Evolutionary conservation across 2,797 vertebrate species (phyloP).

Genomic region (Leptodactylus fallax): DNA sequence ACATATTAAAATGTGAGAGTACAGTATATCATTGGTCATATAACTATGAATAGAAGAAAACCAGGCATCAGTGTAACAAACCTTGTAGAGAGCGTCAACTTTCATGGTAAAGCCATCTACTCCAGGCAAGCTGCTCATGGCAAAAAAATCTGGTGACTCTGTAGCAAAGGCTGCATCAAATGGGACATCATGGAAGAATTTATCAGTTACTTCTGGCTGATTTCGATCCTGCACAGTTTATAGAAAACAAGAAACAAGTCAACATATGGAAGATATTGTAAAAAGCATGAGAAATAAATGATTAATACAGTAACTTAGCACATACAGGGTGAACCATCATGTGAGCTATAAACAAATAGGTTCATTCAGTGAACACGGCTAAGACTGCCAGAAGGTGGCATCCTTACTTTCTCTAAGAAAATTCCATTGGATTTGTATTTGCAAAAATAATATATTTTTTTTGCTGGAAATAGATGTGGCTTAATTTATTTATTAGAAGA

Average conservation of each 20-base stretch:
- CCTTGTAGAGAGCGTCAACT: slow-evolving; percentile 97
- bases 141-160: slow-evolving; percentile 83
- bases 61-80: slow-evolving; percentile 59
- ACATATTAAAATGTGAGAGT: background rate
- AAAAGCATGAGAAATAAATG: background rate
- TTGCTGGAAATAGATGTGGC: background rate
- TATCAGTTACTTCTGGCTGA: slow-evolving; percentile 90
- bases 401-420: background rate
- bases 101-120: slow-evolving; percentile 96
- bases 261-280: background rate
- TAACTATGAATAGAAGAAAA: background rate
- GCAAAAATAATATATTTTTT: background rate
- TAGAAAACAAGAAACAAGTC: background rate
- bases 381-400: background rate
- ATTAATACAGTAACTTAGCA: no score
- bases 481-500: background rate
- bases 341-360: no score
- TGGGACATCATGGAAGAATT: slow-evolving; percentile 93
- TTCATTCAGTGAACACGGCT: no score
- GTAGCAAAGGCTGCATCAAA: slow-evolving; percentile 94
- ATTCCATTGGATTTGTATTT: background rate
- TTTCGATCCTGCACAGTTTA: slow-evolving; percentile 85
- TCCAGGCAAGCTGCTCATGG: slow-evolving; percentile 86
- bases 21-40: background rate
- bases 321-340: no score